These are phyloP conservation scores for Aurelia aurita DNA, from an alignment of 30 jellyfish, hydroid and myxozoan genomes.

Conservation along the genomic window DNA sequence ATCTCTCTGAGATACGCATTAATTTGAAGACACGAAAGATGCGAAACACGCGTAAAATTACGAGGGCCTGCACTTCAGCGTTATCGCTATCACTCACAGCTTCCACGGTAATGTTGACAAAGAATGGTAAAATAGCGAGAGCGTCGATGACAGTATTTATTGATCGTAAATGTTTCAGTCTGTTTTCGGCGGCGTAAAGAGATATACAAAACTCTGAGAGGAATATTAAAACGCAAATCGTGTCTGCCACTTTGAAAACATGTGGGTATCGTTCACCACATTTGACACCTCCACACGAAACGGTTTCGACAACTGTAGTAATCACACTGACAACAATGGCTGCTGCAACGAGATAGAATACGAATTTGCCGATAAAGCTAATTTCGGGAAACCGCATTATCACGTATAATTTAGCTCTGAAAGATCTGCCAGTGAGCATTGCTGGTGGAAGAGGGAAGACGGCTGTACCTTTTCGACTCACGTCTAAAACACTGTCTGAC, in stretches of 20 bases:
- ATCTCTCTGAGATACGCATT: constrained; percentile 81
- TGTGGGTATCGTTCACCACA: constrained; percentile 69
- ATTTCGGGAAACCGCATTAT: constrained; percentile 68
- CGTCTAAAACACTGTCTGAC: constrained; percentile 1
- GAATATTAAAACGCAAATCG: constrained; percentile 71
- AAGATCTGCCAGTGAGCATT: constrained; percentile 13
- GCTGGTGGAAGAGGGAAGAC: constrained; percentile 44
- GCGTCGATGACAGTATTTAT: constrained; percentile 70
- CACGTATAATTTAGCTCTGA: constrained; percentile 58
- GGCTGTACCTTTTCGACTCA: constrained; percentile 19
- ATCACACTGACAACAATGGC: constrained; percentile 78
- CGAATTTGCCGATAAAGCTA: constrained; percentile 57
- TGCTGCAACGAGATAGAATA: constrained; percentile 69
- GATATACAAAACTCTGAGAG: constrained; percentile 60
- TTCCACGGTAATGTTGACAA: constrained; percentile 55
- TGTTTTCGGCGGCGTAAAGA: constrained; percentile 66
- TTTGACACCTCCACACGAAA: constrained; percentile 72
- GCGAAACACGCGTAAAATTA: constrained; percentile 73
- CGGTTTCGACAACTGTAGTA: constrained; percentile 80
- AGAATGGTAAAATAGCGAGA: constrained; percentile 79
- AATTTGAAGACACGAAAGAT: constrained; percentile 81
- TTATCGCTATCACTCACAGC: constrained; percentile 51
- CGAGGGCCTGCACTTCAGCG: constrained; percentile 76
- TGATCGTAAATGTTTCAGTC: constrained; percentile 69
- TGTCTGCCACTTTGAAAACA: constrained; percentile 65